These are phyloP conservation scores for Periphyllus acericola DNA, from an alignment of 2,888 invertebrate genomes.

Conservation along the genomic window DNA sequence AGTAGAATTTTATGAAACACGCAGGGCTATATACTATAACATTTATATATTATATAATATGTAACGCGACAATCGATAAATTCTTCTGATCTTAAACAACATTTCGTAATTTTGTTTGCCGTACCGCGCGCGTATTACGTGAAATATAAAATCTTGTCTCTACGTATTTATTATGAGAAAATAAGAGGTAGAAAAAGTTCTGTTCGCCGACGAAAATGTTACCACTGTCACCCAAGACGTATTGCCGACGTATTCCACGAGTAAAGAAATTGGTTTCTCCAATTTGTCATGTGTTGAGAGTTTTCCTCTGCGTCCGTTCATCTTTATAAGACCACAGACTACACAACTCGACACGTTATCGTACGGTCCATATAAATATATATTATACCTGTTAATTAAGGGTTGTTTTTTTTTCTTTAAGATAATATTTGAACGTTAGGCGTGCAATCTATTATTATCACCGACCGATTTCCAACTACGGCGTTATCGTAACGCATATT, in stretches of 20 bases:
- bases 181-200: background rate
- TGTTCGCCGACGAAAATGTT: background rate
- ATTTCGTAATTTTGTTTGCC: background rate
- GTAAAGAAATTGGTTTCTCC: conserved; percentile 24
- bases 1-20: background rate
- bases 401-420: background rate
- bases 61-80: background rate
- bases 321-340: background rate
- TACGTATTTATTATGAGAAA: background rate
- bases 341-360: background rate
- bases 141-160: background rate
- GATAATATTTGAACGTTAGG: background rate
- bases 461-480: no score
- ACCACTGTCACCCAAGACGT: conserved; percentile 27
- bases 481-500: background rate
- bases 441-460: background rate
- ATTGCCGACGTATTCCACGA: conserved; percentile 1
- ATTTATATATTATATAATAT: background rate
- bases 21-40: no score
- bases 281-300: conserved; percentile 37
- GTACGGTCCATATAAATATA: background rate
- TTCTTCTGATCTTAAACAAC: background rate
- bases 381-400: background rate
- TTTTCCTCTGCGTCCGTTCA: background rate
- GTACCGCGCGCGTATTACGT: no score